Conservation (phyloP, 2,113 vertebrate genomes). For the Clarias macrocephalus region DNA sequence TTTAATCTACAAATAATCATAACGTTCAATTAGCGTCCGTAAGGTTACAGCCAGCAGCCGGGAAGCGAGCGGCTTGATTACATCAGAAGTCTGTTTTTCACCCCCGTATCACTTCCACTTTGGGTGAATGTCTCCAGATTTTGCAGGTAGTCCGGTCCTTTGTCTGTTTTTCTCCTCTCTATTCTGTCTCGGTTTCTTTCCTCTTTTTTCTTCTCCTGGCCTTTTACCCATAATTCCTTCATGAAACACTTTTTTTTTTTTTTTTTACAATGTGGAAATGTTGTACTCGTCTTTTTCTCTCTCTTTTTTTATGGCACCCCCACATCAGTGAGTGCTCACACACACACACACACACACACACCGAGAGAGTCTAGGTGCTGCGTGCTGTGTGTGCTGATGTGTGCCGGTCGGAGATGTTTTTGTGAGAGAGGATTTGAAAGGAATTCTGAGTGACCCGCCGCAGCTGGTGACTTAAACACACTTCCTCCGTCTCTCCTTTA, state of each 20-base stretch:
- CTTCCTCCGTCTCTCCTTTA: conserved; percentile 69
- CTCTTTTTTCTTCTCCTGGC: background rate
- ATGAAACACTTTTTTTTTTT: conserved; percentile 10
- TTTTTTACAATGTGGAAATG: conserved; percentile 6
- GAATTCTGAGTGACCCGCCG: conserved; percentile 67
- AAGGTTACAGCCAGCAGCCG: background rate
- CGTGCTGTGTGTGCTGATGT: conserved; percentile 56
- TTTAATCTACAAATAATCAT: conserved; percentile 59
- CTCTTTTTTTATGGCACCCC: background rate
- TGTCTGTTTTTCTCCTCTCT: background rate
- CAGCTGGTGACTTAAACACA: conserved; percentile 77
- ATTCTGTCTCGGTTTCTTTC: background rate
- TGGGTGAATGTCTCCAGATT: background rate
- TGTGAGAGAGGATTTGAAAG: conserved; percentile 63
- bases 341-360: conserved; percentile 17
- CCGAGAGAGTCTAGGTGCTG: conserved; percentile 31
- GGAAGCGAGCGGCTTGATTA: background rate
- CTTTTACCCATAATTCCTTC: background rate
- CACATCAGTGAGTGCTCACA: no score
- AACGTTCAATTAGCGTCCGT: conserved; percentile 41
- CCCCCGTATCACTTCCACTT: background rate
- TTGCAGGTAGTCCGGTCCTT: background rate
- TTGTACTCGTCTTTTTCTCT: background rate
- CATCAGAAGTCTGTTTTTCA: background rate
- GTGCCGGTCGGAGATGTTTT: conserved; percentile 52